Evolutionary conservation across 1,140 invertebrate genomes (phyloP), one percentile per base, ranked within the genome.

Genomic region (Conopomorpha cramerella): DNA sequence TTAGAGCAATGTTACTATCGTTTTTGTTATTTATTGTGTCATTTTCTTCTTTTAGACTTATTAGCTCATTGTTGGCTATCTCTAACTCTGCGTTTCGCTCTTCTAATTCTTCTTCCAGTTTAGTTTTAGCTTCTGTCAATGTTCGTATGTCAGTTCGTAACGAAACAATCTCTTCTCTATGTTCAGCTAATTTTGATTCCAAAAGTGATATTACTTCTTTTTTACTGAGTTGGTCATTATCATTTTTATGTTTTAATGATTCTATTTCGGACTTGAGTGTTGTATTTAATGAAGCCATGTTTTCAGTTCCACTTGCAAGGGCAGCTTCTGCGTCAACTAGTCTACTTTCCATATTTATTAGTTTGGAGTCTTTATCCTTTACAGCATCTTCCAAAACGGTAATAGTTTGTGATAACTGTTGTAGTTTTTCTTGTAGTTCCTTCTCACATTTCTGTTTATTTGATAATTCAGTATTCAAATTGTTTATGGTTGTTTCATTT

Each of bases 81-180:
- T 58, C 59, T 43, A 67, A 36, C 38, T 64, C 63, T 8, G 55
- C 58, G 30, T 47, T 45, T 0, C 53, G 49, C 39, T 67, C 58
- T 23, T 39, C 45, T 15, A 59, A 30, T 33, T 62, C 56, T n/a
- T 59, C 57, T 38, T 42, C 45, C 11, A 62, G 34, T 17, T 45
- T 42, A 32, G 56, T 64, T 16, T 49, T 55, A 0, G 52, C 44
- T 40, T 62, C 51, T n/a, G n/a, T n/a, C n/a, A n/a, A n/a, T 34
- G 56, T 64, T 16, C n/a, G n/a, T n/a, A n/a, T n/a, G n/a, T n/a
- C n/a, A n/a, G n/a, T n/a, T n/a, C n/a, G n/a, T n/a, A n/a, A n/a
- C n/a, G n/a, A n/a, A n/a, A n/a, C n/a, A n/a, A n/a, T n/a, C n/a
- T n/a, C n/a, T n/a, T n/a, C n/a, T n/a, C n/a, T n/a, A n/a, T n/a